Percentiles rank a stretch among this genome's conserved stretches.
phyloP scores from a whole-genome alignment of 1,140 invertebrate species.

The Harlomillsia oculata region DNA sequence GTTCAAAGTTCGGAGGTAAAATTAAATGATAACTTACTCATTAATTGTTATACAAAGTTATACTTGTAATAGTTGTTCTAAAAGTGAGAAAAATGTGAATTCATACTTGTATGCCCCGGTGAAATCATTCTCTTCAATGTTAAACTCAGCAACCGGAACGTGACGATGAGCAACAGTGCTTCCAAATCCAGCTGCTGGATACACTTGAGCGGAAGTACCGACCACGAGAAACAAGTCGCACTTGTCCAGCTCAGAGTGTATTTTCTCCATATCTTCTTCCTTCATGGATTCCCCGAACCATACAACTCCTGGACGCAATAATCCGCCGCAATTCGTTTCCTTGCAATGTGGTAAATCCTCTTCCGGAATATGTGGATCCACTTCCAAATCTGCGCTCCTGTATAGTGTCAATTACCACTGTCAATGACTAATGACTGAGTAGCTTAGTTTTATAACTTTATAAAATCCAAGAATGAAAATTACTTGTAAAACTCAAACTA shows the following conservation, averaged over 20 bases:
- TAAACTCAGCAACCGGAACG: conserved; percentile 79
- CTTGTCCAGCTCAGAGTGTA: conserved; percentile 50
- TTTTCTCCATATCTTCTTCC: conserved; percentile 53
- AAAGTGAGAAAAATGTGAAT: conserved; percentile 10
- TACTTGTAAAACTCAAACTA: conserved; percentile 4
- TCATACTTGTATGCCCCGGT: conserved; percentile 58
- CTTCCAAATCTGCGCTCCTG: conserved; percentile 46
- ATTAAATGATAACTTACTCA: conserved; percentile 15
- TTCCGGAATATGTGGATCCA: conserved; percentile 51
- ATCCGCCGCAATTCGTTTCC: conserved; percentile 52
- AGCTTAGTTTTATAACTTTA: not conserved
- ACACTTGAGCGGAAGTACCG: conserved; percentile 77
- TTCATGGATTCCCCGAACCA: conserved; percentile 83
- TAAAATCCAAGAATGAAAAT: conserved; percentile 7
- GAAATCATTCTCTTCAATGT: conserved; percentile 66
- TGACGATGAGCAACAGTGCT: conserved; percentile 63
- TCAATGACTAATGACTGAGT: not conserved
- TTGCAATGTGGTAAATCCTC: conserved; percentile 62
- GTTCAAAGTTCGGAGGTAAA: conserved; percentile 14
- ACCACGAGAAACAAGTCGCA: conserved; percentile 79
- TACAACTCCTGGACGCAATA: conserved; percentile 75
- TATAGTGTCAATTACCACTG: conserved; percentile 18
- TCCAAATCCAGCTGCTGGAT: conserved; percentile 88
- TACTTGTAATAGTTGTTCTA: not conserved
- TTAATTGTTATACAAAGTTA: not conserved